Evolutionary conservation across 2,888 invertebrate species (phyloP).

Genomic region (Yponomeuta malinellus): DNA sequence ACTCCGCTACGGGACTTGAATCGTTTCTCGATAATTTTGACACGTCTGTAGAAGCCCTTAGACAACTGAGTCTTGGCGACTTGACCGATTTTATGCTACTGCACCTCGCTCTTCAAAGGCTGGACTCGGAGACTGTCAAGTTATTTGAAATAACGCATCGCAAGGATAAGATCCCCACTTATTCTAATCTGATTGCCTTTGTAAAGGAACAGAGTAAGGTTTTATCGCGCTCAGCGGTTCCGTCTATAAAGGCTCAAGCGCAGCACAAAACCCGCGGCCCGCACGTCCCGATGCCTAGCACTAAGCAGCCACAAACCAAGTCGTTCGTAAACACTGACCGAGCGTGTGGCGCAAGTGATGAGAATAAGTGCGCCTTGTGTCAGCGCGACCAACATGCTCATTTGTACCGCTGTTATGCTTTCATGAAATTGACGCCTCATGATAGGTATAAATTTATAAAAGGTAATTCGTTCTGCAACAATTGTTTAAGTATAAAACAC

Average conservation of each 20-base stretch:
- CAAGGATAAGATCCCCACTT: too few species aligned
- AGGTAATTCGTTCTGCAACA: not conserved
- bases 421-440: not conserved
- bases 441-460: not conserved
- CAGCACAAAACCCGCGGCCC: not conserved
- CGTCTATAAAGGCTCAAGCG: not conserved
- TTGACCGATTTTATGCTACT: too few species aligned
- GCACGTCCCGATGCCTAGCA: not conserved
- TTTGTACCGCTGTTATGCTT: too few species aligned
- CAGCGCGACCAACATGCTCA: too few species aligned
- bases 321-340: conserved; percentile 1
- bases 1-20: too few species aligned
- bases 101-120: too few species aligned
- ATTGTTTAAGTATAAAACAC: not conserved
- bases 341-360: not conserved
- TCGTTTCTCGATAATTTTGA: too few species aligned
- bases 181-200: not conserved
- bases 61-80: too few species aligned
- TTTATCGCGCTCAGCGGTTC: not conserved
- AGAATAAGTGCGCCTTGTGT: not conserved
- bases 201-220: not conserved
- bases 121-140: too few species aligned
- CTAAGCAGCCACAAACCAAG: not conserved
- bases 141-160: too few species aligned
- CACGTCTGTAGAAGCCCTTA: too few species aligned